Evolutionary conservation across 2,888 invertebrate species (phyloP), one percentile per base, ranked within the genome.

Genomic region (Onchidella celtica): DNA sequence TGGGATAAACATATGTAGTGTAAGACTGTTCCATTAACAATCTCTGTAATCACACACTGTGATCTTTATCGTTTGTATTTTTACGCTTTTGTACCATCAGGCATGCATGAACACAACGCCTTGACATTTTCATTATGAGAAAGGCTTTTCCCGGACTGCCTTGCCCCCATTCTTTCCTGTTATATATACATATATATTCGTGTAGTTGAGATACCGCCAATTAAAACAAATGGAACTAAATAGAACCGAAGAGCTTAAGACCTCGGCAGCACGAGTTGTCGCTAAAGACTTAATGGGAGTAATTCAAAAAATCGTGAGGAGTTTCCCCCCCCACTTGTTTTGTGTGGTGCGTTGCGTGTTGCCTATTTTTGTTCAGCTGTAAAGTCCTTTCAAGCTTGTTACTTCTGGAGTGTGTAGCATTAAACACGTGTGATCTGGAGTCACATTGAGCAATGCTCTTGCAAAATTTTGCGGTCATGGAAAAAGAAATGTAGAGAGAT

Each of bases 361-460:
- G 78, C 61, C 78, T 78, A 61, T 78, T 78, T 78, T 69, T 78
- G 69, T 70, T 70, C 61, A 70, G 69, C 40, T 70, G 27, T 34
- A 14, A 38, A 68, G 77, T 66, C 36, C 77, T 68, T 68, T 34
- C 47, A 66, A 57, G 68, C 68, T 27, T 57, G 17, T 66, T 14
- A 27, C 1, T 27, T 74, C 32, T 24, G 11, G 29, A 74, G 47
- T 68, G 68, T 55, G 70, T 70, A 70, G 57, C 78, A 70, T 78
- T 78, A 69, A 61, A 78, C 59, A 61, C n/a, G n/a, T 70, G 27
- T 66, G 47, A 24, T 68, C 77, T 77, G 77, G 76, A 68, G 38
- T 57, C 17, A n/a, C 21, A 27, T 55, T 40, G 40, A 17, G n/a
- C n/a, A n/a, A n/a, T n/a, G n/a, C n/a, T n/a, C n/a, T n/a, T n/a